Evolutionary conservation across 2,888 invertebrate genomes (phyloP), one percentile per base, ranked within the genome.

Genomic region (Acleris emargana): DNA sequence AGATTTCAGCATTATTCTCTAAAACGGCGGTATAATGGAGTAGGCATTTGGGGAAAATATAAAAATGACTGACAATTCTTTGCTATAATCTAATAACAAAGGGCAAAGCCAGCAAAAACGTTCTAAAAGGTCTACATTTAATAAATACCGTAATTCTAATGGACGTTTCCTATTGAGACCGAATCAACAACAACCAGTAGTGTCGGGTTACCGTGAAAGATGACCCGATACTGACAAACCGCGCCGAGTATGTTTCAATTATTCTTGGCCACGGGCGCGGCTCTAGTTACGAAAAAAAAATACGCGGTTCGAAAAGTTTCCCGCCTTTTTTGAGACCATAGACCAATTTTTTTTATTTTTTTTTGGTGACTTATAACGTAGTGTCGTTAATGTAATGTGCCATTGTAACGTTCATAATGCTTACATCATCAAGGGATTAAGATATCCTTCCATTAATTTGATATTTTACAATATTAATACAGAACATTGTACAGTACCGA

Each of bases 81-180:
- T 57, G 43, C 9, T 45, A 18, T 18, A 49, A 49, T 49, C n/a
- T 17, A 57, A 45, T 5, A 57, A 57, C 57, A 22, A 22, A 49
- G 11, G 18, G 45, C 17, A 25, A 25, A 11, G 9, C 20, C 11
- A 57, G 25, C 45, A 43, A 57, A 57, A 54, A 57, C 43, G n/a
- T 25, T 45, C 22, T 45, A 17, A 57, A 55, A 42, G 42, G 57
- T 52, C 20, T 42, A 32, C 55, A 64, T 64, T 64, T 43, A 58
- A 62, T 63, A 66, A 66, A 66, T 61, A 22, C 66, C 58, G 60
- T 68, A 68, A 68, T 68, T 68, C 68, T 61, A 64, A 68, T 61
- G 38, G 68, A 68, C 68, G 49, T 68, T 57, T 64, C 64, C 67
- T 61, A 60, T 68, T 68, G 64, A 64, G 60, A 45, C 45, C 68